Evolutionary conservation across 2,113 vertebrate genomes (phyloP).

Genomic region (Onychorhynchus coronatus): DNA sequence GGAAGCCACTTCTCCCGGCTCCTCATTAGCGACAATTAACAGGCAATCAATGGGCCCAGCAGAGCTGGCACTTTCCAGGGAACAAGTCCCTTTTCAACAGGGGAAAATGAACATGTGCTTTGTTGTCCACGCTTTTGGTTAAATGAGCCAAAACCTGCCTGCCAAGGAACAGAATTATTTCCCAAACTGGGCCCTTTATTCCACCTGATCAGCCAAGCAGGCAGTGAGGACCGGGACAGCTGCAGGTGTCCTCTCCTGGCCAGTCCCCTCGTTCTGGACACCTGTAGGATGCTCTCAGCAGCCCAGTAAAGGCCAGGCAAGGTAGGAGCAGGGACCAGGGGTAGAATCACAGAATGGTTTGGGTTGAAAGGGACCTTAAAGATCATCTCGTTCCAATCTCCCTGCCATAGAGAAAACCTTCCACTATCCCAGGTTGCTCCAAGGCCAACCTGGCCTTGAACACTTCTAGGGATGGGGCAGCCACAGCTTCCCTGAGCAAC

Average conservation of each 20-base stretch:
- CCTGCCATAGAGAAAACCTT: not conserved
- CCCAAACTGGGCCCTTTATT: not conserved
- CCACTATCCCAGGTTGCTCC: rapidly evolving
- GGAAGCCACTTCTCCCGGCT: not conserved
- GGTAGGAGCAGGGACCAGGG: not conserved
- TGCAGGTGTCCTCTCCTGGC: not conserved
- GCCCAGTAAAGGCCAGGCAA: not conserved
- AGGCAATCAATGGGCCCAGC: slow-evolving; percentile 37
- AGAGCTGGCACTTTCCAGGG: slow-evolving; percentile 14
- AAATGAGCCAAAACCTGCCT: not conserved
- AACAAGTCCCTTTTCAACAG: slow-evolving; percentile 14
- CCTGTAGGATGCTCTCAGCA: rapidly evolving
- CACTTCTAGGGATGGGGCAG: not conserved
- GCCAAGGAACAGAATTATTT: not conserved
- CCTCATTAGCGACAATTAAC: slow-evolving; percentile 74
- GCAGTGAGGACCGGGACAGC: not conserved
- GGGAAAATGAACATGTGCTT: slow-evolving; percentile 11
- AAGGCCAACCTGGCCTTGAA: not conserved
- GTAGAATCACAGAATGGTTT: not conserved
- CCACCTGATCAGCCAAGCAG: not conserved
- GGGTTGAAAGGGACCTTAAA: not conserved
- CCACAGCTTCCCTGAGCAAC: not conserved
- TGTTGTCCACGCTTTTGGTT: not conserved
- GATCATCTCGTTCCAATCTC: rapidly evolving
- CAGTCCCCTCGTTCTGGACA: not conserved